Percentiles rank a stretch among this genome's conserved stretches.
Conservation (phyloP, 64 coral and sea anemone genomes). For the Cladopsammia gracilis region DNA sequence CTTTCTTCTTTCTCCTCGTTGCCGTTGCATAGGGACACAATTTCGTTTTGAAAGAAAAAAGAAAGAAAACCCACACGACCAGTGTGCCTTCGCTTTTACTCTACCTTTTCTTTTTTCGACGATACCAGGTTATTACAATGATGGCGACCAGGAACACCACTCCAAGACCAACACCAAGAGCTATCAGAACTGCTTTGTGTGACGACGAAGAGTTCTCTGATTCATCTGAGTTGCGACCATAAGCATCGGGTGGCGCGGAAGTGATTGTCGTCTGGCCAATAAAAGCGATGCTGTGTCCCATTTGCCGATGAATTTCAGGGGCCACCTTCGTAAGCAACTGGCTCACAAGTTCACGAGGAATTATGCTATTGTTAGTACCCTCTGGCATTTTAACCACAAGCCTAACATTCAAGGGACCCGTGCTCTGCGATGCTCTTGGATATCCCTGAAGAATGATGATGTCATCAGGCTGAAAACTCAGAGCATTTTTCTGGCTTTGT, state of each 20-base stretch:
- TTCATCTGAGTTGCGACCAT: neutral
- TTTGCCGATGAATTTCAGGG: neutral
- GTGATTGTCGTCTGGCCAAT: neutral
- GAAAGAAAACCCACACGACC: too few species aligned
- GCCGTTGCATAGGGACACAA: too few species aligned
- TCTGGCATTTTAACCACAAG: too few species aligned
- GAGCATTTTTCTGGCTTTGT: neutral
- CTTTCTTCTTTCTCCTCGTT: too few species aligned
- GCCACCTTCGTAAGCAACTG: neutral
- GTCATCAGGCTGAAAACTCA: slow-evolving; percentile 13
- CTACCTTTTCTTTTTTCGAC: slow-evolving; percentile 4
- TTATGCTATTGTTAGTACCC: too few species aligned
- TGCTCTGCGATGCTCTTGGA: too few species aligned
- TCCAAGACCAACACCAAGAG: neutral
- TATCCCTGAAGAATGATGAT: slow-evolving; percentile 40
- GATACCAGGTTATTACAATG: neutral
- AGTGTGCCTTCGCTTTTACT: too few species aligned
- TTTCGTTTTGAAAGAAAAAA: too few species aligned
- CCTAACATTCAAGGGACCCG: too few species aligned
- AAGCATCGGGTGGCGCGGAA: neutral
- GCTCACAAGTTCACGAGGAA: too few species aligned
- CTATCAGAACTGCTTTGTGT: neutral
- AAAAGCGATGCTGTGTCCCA: neutral
- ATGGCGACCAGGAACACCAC: neutral
- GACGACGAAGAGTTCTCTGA: neutral